Percentiles rank a stretch among this genome's conserved stretches.
Evolutionary conservation across 2,888 invertebrate genomes (phyloP).

Genomic region (Ennomos erosarius): DNA sequence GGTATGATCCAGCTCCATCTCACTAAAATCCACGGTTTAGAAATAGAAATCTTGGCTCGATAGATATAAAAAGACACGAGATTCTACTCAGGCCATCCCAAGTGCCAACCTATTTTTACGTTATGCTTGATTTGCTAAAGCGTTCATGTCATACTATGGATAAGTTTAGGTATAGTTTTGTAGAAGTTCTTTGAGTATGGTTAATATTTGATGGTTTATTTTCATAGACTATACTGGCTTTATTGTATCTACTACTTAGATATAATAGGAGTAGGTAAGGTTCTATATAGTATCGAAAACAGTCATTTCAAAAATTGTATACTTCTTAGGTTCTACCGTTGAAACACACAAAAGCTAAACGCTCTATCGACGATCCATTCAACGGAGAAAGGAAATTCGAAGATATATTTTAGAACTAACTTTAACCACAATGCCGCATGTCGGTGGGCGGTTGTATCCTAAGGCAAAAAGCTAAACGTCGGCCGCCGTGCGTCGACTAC

Average conservation of each 20-base stretch:
- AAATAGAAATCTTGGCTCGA: slow-evolving; percentile 9
- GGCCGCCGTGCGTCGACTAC: slow-evolving; percentile 24
- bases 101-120: slow-evolving; percentile 30
- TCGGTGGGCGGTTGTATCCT: slow-evolving; percentile 1
- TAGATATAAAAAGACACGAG: slow-evolving; percentile 19
- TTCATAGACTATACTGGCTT: too few species aligned
- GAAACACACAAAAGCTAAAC: too few species aligned
- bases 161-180: neutral
- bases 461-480: slow-evolving; percentile 30
- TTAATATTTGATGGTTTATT: too few species aligned
- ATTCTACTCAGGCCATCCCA: slow-evolving; percentile 26
- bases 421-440: slow-evolving; percentile 18
- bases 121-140: slow-evolving; percentile 17
- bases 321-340: too few species aligned
- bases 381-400: too few species aligned
- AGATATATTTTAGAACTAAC: neutral
- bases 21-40: too few species aligned
- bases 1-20: neutral
- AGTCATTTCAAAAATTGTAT: too few species aligned
- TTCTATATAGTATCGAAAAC: too few species aligned
- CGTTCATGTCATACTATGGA: neutral
- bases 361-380: too few species aligned
- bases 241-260: too few species aligned
- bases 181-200: too few species aligned
- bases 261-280: too few species aligned